phyloP scores from a whole-genome alignment of 2,113 vertebrate species.

The Ciconia stormi region DNA sequence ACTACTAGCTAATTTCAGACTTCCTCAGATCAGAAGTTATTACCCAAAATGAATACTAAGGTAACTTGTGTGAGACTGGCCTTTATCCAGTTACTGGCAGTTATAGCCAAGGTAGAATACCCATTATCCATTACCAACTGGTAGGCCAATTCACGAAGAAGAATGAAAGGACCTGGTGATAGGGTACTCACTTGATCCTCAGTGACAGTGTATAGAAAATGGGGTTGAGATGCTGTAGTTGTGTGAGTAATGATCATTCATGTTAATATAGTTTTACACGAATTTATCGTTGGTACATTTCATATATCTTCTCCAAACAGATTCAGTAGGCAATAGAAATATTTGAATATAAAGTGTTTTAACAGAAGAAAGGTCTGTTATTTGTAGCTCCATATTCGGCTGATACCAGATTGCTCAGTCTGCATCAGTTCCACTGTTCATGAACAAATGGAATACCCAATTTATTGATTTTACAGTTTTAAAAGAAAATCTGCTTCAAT shows the following conservation, averaged over 20 bases:
- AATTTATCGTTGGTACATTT: background rate
- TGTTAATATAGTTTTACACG: background rate
- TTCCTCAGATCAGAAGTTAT: background rate
- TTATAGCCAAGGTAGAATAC: background rate
- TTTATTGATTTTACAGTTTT: background rate
- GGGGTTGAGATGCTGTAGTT: background rate
- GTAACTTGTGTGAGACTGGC: background rate
- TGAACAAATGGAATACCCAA: background rate
- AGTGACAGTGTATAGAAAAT: background rate
- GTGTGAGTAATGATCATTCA: background rate
- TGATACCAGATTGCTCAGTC: background rate
- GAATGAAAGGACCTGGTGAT: background rate
- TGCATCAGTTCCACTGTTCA: background rate
- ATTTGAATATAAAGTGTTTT: background rate
- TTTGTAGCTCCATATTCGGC: background rate
- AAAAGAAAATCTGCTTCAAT: background rate
- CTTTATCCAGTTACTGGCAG: background rate
- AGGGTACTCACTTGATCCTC: background rate
- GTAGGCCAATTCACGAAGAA: background rate
- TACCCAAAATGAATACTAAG: background rate
- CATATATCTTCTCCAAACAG: background rate
- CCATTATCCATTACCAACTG: background rate
- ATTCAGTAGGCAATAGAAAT: background rate
- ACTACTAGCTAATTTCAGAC: background rate
- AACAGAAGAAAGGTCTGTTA: background rate